Evolutionary conservation across 2,797 vertebrate species (phyloP), one percentile per base, ranked within the genome.

Genomic region (Sparus aurata): DNA sequence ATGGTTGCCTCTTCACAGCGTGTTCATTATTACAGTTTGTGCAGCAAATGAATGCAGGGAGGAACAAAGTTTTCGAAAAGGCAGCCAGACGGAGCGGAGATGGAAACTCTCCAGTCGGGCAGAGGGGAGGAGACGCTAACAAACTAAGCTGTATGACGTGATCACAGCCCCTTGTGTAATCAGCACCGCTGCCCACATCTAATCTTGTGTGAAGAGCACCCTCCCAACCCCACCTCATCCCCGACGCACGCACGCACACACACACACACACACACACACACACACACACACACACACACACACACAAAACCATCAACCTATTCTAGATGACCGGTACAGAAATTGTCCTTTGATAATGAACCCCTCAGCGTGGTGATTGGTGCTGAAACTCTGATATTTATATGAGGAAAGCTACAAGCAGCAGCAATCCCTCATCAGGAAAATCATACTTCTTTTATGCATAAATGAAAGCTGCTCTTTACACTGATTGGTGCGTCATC

Each of bases 121-220:
- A 75, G 65, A 77, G 79, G 71, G 74, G 60, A 62, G 70, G 71
- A 87, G 78, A 86, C 71, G 70, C 77, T 75, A 68, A 81, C 62
- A 91, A 84, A 84, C 81, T 90, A 84, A 88, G 83, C 88, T 75
- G 62, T 80, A 78, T 91, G 85, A 85, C 75, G 60, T 94, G 90
- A 94, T 93, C 82, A 80, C 85, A 83, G 87, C 82, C 87, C 79
- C 92, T 94, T 86, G 87, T 92, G 92, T 90, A 95, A 95, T 95
- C 95, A 94, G 87, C 80, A 66, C 85, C 49, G 16, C 83, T 87
- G 87, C 85, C 81, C 88, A 92, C 89, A 84, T 92, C 87, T 91
- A 93, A 94, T 94, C 90, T 88, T 69, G 80, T 89, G 70, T 83
- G 77, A 91, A 90, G 89, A 89, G 77, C 84, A 63, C 62, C 71